Conservation (phyloP, 2,113 vertebrate species). For the Phalacrocorax brasilianus region DNA sequence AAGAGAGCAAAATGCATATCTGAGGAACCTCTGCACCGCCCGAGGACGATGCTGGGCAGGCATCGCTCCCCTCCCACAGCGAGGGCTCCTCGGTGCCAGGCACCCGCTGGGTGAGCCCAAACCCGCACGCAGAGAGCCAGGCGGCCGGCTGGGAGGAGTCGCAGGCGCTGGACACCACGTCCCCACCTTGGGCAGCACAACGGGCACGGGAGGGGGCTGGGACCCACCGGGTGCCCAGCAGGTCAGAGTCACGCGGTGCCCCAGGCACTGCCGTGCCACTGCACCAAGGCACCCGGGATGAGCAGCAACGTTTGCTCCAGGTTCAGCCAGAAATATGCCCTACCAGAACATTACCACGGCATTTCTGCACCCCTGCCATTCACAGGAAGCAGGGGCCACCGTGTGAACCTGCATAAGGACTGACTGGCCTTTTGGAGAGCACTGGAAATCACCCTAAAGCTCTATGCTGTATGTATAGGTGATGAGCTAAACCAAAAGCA, state of each 20-base stretch:
- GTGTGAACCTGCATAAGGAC: neutral
- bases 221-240: rapidly evolving
- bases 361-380: neutral
- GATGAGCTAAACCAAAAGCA: neutral
- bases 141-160: neutral
- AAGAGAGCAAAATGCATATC: neutral
- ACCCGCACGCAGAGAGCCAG: neutral
- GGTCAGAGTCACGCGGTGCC: neutral
- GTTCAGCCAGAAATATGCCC: neutral
- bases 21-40: neutral
- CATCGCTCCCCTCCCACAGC: neutral
- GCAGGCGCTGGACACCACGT: rapidly evolving
- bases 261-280: rapidly evolving
- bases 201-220: neutral
- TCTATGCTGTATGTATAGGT: neutral
- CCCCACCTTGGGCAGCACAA: rapidly evolving
- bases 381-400: neutral
- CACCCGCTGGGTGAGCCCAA: rapidly evolving
- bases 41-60: rapidly evolving
- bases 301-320: neutral
- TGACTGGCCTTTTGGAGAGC: neutral
- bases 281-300: rapidly evolving
- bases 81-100: neutral
- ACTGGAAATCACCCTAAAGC: neutral
- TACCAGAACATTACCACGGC: rapidly evolving